These are phyloP conservation scores for Trichechus manatus DNA, from an alignment of 2,113 vertebrate species.

Conservation along the genomic window DNA sequence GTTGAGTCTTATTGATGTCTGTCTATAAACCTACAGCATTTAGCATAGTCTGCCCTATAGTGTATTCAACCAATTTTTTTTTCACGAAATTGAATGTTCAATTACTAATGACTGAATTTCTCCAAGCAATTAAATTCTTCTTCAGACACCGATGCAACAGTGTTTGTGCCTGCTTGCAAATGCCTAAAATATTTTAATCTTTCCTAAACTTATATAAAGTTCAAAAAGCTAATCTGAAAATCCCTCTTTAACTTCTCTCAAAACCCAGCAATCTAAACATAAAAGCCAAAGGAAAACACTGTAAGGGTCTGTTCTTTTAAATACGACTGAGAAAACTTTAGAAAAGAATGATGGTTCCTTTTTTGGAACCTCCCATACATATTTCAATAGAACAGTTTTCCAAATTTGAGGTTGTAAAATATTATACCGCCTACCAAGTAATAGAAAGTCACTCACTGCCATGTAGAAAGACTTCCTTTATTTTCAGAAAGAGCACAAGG, in stretches of 20 bases:
- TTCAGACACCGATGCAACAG: background rate
- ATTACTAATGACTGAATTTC: conserved; percentile 47
- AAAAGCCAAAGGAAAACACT: conserved; percentile 35
- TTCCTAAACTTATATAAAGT: conserved; percentile 28
- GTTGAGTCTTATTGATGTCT: background rate
- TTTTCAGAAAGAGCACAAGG: conserved; percentile 27
- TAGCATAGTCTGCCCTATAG: background rate
- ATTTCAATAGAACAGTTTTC: conserved; percentile 44
- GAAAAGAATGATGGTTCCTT: conserved; percentile 38
- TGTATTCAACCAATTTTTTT: background rate
- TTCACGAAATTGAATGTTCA: background rate
- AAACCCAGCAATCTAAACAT: background rate
- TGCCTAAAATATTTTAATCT: conserved; percentile 1
- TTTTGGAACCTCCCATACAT: background rate
- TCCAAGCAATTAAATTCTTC: conserved; percentile 44
- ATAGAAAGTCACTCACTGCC: conserved; percentile 56
- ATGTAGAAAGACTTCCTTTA: conserved; percentile 5
- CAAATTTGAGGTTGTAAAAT: conserved; percentile 58
- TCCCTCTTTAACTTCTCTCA: conserved; percentile 4
- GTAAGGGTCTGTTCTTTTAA: conserved; percentile 24
- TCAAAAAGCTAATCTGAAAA: conserved; percentile 49
- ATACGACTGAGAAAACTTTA: conserved; percentile 12
- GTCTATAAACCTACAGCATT: background rate
- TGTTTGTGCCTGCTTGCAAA: background rate
- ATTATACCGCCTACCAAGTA: conserved; percentile 60